Evolutionary conservation across 2,113 vertebrate genomes (phyloP), one percentile per base, ranked within the genome.

Genomic region (Chrysemys picta): DNA sequence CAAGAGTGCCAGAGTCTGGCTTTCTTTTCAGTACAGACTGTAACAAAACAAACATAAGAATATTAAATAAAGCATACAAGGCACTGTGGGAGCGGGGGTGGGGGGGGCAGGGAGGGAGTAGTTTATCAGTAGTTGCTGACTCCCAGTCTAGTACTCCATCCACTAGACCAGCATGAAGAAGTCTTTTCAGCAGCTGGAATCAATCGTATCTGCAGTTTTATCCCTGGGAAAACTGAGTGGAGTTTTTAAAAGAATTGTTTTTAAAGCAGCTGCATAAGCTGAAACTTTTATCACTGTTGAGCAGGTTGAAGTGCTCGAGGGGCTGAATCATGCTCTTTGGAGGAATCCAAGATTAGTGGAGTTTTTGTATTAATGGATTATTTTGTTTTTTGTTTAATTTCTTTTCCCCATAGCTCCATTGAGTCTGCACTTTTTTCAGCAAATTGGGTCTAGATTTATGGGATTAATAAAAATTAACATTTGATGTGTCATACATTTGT

Each of bases 261-360:
- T 94, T 93, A 42, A 96, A 94, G 93, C 80, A 91, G 57, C 75
- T 86, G 54, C 38, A 80, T 89, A 86, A 92, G 79, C 90, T 97
- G 45, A 59, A 84, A 79, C 19, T 87, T 94, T 96, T 94, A 81
- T 96, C 83, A 47, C 56, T 87, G 65, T 91, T 82, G 76, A 87
- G 42, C 91, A 97, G 91, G 90, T 62, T 93, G 89, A 94, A 91
- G 80, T 56, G 86, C 93, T 97, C 29, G 11, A 95, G 93, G 91
- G 89, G 47, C 78, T 31, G 83, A 90, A 76, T 86, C 0, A 1
- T 69, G 42, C 24, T 16, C 81, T 95, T 88, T 31, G 80, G 69
- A 95, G 87, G 88, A 94, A 89, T 94, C 72, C 27, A 88, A 76
- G 75, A 89, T 89, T 93, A 69, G 45, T 75, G 29, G 29, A 31